Percentiles rank a stretch among this genome's conserved stretches.
phyloP scores from a whole-genome alignment of 2,113 vertebrate species.

The Trematomus loennbergii region DNA sequence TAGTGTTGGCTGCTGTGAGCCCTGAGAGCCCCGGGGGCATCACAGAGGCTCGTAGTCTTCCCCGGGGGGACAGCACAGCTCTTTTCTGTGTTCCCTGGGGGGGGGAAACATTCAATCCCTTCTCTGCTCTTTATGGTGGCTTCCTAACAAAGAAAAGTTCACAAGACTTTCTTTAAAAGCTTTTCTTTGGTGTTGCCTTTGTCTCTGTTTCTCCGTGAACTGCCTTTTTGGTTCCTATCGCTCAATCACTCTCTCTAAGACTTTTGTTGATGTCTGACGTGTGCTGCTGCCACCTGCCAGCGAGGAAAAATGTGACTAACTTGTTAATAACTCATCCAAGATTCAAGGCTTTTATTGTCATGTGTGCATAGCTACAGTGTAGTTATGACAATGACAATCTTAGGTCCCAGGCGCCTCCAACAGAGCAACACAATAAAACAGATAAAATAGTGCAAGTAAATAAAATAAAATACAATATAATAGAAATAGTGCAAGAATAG shows the following conservation, averaged over 20 bases:
- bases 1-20: conserved; percentile 32
- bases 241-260: conserved; percentile 43
- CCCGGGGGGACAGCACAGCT: conserved; percentile 50
- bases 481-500: too few relatives aligned
- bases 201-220: conserved; percentile 46
- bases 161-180: conserved; percentile 57
- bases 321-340: conserved; percentile 45
- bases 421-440: too few relatives aligned
- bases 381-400: too few relatives aligned
- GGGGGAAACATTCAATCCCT: conserved; percentile 46
- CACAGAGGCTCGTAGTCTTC: conserved; percentile 33
- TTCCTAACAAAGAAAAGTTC: conserved; percentile 51
- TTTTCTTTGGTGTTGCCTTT: conserved; percentile 49
- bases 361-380: too few relatives aligned
- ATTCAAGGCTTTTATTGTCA: too few relatives aligned
- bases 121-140: conserved; percentile 28
- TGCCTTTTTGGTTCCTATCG: conserved; percentile 53
- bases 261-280: conserved; percentile 63
- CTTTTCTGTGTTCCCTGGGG: conserved; percentile 24
- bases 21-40: conserved; percentile 47
- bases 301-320: conserved; percentile 57
- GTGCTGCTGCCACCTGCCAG: conserved; percentile 45
- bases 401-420: too few relatives aligned
- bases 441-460: too few relatives aligned
- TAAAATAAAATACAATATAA: too few relatives aligned